Evolutionary conservation across 1,140 invertebrate species (phyloP), one percentile per base, ranked within the genome.

Genomic region (Calosoma granatense): DNA sequence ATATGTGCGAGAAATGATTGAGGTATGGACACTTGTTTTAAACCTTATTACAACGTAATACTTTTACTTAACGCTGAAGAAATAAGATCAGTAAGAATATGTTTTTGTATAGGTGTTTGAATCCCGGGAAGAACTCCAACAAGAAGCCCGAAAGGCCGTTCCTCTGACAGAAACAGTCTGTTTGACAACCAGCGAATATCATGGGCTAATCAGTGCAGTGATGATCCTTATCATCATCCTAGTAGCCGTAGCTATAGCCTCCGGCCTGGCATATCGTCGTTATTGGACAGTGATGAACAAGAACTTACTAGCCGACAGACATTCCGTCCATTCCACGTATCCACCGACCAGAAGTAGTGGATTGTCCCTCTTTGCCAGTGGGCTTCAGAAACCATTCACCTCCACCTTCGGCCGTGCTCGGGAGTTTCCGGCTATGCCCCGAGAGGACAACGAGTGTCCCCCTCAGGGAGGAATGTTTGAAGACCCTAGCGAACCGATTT

Each of bases 401-500:
- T 62, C 63, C 51, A 30, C 26, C 4, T 71, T 80, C 51, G 73
- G 75, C 3, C 68, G 78, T 15, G 60, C 66, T 36, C 61, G 66
- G 9, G 64, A 71, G 60, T 72, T 72, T 53, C 66, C 67, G 4
- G 57, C 57, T 56, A 22, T 65, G 12, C 56, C 61, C n/a, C 64
- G 63, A 39, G 59, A 64, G 60, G 39, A 71, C 2, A 55, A 67
- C 53, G 63, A 63, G 0, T 55, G 60, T 22, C 54, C 65, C n/a
- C 63, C 61, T 51, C 62, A 66, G 12, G 64, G 65, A 17, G 77
- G 63, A 59, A 73, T 60, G 20, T 88, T 87, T 61, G 83, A 87
- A 63, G 90, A 94, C 70, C 90, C 90, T 9, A 93, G 90, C 65
- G 92, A 94, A 70, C 91, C 91, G 1, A 94, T 94, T 60, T 94